Evolutionary conservation across 2,888 invertebrate genomes (phyloP).

Genomic region (Hanleya hanleyi): DNA sequence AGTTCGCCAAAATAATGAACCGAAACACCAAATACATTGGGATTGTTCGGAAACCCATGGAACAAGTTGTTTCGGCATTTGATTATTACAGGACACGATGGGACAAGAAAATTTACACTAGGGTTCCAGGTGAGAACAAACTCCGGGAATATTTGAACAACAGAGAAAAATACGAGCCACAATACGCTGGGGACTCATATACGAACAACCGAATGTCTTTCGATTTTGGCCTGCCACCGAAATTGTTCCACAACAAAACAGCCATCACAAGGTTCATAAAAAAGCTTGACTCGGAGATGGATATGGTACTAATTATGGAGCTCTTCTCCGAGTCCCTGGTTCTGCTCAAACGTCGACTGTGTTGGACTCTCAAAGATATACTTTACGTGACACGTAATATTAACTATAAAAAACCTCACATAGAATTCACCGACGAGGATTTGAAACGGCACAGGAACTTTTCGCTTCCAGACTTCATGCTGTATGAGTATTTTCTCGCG

Average conservation of each 20-base stretch:
- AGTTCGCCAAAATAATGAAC: not conserved
- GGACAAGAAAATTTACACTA: not conserved
- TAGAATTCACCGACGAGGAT: not conserved
- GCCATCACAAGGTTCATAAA: not conserved
- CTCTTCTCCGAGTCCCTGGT: slow-evolving; percentile 1
- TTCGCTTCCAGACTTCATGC: not conserved
- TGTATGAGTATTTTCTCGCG: slow-evolving; percentile 1
- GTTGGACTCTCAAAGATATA: slow-evolving; percentile 3
- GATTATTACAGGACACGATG: not conserved
- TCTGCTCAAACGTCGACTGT: not conserved
- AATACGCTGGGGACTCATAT: not conserved
- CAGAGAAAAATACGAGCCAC: slow-evolving; percentile 4
- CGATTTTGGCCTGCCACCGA: not conserved
- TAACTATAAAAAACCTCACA: not conserved
- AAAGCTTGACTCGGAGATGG: not conserved
- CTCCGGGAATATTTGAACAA: not conserved
- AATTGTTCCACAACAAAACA: not conserved
- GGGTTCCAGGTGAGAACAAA: not conserved
- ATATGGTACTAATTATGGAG: slow-evolving; percentile 11
- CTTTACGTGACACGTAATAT: not conserved
- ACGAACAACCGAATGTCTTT: slow-evolving; percentile 7
- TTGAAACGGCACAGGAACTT: not conserved
- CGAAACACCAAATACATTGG: not conserved
- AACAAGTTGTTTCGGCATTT: not conserved
- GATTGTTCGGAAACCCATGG: not conserved